phyloP scores from a whole-genome alignment of 2,888 invertebrate species.

The Microplitis deprimator region DNA sequence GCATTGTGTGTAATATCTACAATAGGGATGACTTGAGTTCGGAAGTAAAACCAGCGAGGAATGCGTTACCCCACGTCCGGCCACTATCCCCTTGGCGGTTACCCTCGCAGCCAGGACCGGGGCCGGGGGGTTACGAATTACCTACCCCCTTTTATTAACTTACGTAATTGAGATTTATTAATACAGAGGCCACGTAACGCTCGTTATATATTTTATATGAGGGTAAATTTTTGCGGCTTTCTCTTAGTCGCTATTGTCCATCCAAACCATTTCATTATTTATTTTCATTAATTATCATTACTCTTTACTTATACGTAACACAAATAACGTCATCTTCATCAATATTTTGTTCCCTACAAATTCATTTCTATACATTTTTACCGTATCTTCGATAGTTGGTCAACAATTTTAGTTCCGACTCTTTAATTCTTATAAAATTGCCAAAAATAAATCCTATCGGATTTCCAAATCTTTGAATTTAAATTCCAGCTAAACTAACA shows the following conservation, averaged over 20 bases:
- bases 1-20: not conserved
- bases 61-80: constrained; percentile 39
- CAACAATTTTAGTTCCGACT: too few species aligned
- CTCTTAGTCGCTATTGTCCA: not conserved
- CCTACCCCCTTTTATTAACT: constrained; percentile 62
- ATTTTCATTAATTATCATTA: too few species aligned
- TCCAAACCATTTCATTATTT: not conserved
- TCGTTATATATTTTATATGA: constrained; percentile 50
- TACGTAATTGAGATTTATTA: constrained; percentile 71
- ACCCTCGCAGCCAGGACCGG: not conserved
- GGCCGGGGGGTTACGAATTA: not conserved
- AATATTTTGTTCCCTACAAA: too few species aligned
- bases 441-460: too few species aligned
- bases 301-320: too few species aligned
- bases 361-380: too few species aligned
- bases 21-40: not conserved
- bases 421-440: too few species aligned
- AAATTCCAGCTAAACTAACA: too few species aligned
- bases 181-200: constrained; percentile 58
- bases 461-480: too few species aligned
- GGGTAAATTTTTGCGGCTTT: constrained; percentile 5
- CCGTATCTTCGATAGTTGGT: too few species aligned
- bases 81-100: constrained; percentile 10
- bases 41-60: constrained; percentile 5
- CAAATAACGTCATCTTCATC: too few species aligned